These are phyloP conservation scores for Gobio occitaniae DNA, from an alignment of 2,797 vertebrate species.

Conservation along the genomic window DNA sequence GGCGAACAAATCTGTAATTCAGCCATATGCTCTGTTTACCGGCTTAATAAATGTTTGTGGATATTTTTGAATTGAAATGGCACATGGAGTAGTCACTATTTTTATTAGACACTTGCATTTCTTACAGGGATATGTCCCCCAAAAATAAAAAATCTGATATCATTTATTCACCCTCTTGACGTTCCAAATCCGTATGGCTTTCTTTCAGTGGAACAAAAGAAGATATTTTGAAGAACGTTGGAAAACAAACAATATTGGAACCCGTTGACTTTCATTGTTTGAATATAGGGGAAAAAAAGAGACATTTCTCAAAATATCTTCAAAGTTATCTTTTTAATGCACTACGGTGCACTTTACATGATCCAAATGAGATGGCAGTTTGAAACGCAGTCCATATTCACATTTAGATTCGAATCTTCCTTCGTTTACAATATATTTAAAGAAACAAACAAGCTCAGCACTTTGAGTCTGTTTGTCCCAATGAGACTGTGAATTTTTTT, in stretches of 20 bases:
- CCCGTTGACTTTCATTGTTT: not conserved
- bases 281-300: not conserved
- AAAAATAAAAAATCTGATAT: not conserved
- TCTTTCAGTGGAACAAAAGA: not conserved
- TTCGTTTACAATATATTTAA: constrained; percentile 17
- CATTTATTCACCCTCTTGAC: not conserved
- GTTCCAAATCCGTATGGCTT: not conserved
- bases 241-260: not conserved
- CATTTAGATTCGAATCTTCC: constrained; percentile 21
- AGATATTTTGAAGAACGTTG: not conserved
- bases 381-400: constrained; percentile 8
- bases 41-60: constrained; percentile 9
- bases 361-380: not conserved
- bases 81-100: not conserved
- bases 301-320: not conserved
- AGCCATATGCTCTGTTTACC: constrained; percentile 20
- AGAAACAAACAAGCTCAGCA: constrained; percentile 20
- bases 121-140: not conserved
- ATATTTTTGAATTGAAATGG: not conserved
- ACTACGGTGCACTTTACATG: not conserved
- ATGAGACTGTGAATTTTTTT: not conserved
- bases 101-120: not conserved
- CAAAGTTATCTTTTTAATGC: not conserved
- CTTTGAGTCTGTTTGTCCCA: constrained; percentile 9
- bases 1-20: not conserved